phyloP scores from a whole-genome alignment of 2,888 invertebrate species.

The Falcaria lacertinaria region DNA sequence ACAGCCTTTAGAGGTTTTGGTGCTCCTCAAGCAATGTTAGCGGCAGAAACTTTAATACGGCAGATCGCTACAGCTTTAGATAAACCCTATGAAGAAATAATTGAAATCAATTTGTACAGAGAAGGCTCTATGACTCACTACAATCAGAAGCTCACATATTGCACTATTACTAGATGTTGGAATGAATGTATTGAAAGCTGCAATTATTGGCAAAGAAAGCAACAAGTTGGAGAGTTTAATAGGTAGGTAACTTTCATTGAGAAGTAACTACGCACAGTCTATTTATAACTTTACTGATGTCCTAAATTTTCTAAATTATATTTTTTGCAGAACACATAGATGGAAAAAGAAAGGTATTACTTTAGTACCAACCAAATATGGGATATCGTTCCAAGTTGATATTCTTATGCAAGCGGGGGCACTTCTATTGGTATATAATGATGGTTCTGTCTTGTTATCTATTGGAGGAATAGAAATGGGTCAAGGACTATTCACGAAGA shows the following conservation, averaged over 20 bases:
- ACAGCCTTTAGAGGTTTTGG: slow-evolving; percentile 97
- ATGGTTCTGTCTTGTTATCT: slow-evolving; percentile 88
- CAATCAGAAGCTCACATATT: slow-evolving; percentile 85
- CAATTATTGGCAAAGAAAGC: slow-evolving; percentile 80
- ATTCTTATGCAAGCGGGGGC: slow-evolving; percentile 89
- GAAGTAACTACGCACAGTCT: not conserved
- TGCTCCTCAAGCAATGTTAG: slow-evolving; percentile 93
- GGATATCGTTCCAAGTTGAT: slow-evolving; percentile 84
- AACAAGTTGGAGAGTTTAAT: slow-evolving; percentile 84
- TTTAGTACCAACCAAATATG: slow-evolving; percentile 87
- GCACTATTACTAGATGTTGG: slow-evolving; percentile 88
- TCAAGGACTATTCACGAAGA: slow-evolving; percentile 93
- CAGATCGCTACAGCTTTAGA: slow-evolving; percentile 85
- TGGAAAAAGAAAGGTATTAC: slow-evolving; percentile 89
- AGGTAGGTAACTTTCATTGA: slow-evolving; percentile 57
- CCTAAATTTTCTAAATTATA: not conserved
- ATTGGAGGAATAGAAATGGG: slow-evolving; percentile 96
- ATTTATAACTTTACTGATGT: not conserved
- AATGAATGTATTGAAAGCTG: slow-evolving; percentile 84
- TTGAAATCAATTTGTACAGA: slow-evolving; percentile 86
- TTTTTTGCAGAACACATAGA: slow-evolving; percentile 78
- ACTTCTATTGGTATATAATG: slow-evolving; percentile 86
- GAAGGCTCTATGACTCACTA: slow-evolving; percentile 90
- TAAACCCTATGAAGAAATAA: slow-evolving; percentile 82
- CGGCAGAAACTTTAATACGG: slow-evolving; percentile 87